Evolutionary conservation across 2,888 invertebrate species (phyloP).

Genomic region (Halocaridina rubra): DNA sequence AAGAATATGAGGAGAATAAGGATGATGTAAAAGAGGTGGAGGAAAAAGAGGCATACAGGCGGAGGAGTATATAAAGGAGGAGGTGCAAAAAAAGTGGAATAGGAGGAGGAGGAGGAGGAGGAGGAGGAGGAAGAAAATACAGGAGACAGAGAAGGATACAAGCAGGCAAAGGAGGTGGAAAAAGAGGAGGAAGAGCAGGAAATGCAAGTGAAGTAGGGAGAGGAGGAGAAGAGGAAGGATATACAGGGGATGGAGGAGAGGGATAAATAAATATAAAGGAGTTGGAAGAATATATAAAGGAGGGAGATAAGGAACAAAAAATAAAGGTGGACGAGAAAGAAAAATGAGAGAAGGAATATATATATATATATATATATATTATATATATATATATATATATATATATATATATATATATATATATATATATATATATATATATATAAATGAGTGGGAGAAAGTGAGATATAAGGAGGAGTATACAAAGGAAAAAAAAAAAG

Average conservation of each 20-base stretch:
- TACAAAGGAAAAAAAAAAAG: no score
- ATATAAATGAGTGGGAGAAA: no score
- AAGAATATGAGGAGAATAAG: neutral
- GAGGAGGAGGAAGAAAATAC: neutral
- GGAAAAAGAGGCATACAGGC: neutral
- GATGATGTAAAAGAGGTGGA: neutral
- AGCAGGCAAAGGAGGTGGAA: neutral
- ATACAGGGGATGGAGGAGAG: neutral
- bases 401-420: neutral
- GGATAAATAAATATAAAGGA: neutral
- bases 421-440: neutral
- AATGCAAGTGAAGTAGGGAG: neutral
- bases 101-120: neutral
- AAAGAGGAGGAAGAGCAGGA: neutral
- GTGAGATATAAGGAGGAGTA: no score
- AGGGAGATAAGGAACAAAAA: neutral
- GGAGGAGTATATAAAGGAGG: neutral
- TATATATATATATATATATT: no score
- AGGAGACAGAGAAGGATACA: neutral
- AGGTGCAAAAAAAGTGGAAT: neutral
- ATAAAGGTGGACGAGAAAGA: neutral
- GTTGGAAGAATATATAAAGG: neutral
- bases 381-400: neutral
- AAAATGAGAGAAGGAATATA: no score
- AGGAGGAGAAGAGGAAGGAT: neutral